Conservation (phyloP, 2,797 vertebrate species). For the Tapera naevia region DNA sequence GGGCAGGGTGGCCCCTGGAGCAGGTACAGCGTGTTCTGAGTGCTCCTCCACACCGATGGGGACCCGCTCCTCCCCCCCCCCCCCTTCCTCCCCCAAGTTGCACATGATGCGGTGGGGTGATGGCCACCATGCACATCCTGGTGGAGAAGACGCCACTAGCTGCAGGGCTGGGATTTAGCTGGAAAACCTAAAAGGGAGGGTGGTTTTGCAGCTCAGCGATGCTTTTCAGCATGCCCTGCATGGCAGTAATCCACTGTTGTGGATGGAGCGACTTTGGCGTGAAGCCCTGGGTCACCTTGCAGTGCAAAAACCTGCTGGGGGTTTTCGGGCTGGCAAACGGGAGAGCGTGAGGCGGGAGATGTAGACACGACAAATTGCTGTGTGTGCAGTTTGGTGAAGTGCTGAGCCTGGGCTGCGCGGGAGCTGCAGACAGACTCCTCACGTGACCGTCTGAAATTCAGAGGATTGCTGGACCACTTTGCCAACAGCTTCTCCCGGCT, state of each 20-base stretch:
- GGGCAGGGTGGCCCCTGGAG: neutral
- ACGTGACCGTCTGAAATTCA: conserved; percentile 60
- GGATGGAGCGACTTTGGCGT: rapidly evolving
- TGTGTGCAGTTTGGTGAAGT: conserved; percentile 19
- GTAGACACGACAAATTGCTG: neutral
- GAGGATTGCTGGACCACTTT: conserved; percentile 53
- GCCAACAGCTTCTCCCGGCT: conserved; percentile 4
- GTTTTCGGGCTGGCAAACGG: neutral
- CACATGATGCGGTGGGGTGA: neutral
- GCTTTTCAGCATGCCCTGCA: neutral
- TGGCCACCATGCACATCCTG: neutral
- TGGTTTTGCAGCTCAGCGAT: neutral
- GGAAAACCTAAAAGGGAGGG: neutral
- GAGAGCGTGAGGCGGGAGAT: neutral
- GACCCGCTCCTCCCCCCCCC: neutral
- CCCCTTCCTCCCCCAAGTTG: neutral
- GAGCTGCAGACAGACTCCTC: conserved; percentile 44
- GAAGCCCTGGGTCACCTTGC: neutral
- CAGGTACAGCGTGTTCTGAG: neutral
- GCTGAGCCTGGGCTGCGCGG: conserved; percentile 13
- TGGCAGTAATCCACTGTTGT: neutral
- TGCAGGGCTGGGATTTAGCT: neutral
- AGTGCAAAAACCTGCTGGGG: neutral
- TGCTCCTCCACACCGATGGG: neutral
- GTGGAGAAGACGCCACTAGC: neutral